Conservation (phyloP, 2,113 vertebrate genomes). For the Seriola rivoliana region DNA sequence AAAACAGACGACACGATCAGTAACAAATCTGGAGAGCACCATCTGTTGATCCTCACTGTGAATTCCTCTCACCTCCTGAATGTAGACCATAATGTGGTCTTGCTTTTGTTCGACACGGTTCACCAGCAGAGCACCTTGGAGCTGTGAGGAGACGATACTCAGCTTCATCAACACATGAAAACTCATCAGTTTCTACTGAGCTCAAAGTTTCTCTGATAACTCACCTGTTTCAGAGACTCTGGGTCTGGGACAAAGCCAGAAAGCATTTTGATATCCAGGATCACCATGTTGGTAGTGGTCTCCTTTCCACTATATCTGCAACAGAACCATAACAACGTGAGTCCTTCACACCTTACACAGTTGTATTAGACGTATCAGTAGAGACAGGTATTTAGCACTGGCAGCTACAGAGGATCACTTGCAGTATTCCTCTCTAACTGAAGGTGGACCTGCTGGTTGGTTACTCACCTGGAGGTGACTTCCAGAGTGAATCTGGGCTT, state of each 20-base stretch:
- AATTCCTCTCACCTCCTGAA: constrained; percentile 67
- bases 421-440: not conserved
- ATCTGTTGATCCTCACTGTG: not conserved
- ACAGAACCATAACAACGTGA: not conserved
- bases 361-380: not conserved
- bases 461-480: constrained; percentile 38
- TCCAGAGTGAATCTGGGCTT: constrained; percentile 34
- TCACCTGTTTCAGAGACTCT: constrained; percentile 33
- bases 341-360: not conserved
- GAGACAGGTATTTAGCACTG: not conserved
- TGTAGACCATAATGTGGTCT: constrained; percentile 73
- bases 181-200: not conserved
- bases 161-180: not conserved
- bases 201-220: not conserved
- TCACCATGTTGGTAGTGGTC: constrained; percentile 76
- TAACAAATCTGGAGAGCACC: not conserved
- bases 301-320: constrained; percentile 53
- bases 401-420: not conserved
- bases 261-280: constrained; percentile 77
- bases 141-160: constrained; percentile 51
- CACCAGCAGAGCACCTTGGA: constrained; percentile 41
- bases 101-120: constrained; percentile 74
- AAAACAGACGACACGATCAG: not conserved
- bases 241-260: constrained; percentile 74
- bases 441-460: not conserved